Base-by-base conservation (phyloP, 2,797 vertebrate genomes). In the Hemibagrus guttatus region DNA sequence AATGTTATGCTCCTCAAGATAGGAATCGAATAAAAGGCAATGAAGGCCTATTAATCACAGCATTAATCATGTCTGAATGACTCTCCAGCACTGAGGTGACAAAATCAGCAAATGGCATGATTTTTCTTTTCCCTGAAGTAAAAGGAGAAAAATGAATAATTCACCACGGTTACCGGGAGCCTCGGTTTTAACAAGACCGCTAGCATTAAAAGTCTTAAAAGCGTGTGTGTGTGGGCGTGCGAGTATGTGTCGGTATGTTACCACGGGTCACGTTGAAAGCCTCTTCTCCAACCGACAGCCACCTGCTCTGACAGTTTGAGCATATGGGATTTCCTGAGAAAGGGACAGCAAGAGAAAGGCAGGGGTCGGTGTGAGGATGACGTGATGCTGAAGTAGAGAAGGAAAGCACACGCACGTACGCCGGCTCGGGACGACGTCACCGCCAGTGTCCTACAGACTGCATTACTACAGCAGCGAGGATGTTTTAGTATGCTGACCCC, bases 251-350 rank as follows among this genome's bases (percentile, higher is more conserved):
- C 79, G 49, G 90, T 83, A 59, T 85, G 80, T 79, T 54, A 88
- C 68, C 85, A 69, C 46, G 87, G 58, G 86, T 89, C 89, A 85
- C 23, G 59, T 28, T 83, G 75, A 83, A 83, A 88, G 81, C 89
- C 92, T 92, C 86, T 93, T 85, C 90, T 90, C 94, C 94, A 90
- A 91, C 93, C 89, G 93, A 90, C 92, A 87, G 85, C 94, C 95
- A 95, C 95, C 95, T 95, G 95, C 92, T 95, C 94, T 90, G 92
- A 86, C 92, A 93, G 93, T 91, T 92, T 89, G 91, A 91, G 90
- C 95, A 95, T 95, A 95, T 96, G 95, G 86, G 93, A 84, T 88
- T 88, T 91, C 79, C 86, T 88, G 74, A 89, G 85, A 87, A 85
- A 88, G 85, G 84, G 85, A 89, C 89, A 89, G 89, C 46, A n/a